These are phyloP conservation scores for Poecile montanus DNA, from an alignment of 2,797 vertebrate genomes.

Conservation along the genomic window DNA sequence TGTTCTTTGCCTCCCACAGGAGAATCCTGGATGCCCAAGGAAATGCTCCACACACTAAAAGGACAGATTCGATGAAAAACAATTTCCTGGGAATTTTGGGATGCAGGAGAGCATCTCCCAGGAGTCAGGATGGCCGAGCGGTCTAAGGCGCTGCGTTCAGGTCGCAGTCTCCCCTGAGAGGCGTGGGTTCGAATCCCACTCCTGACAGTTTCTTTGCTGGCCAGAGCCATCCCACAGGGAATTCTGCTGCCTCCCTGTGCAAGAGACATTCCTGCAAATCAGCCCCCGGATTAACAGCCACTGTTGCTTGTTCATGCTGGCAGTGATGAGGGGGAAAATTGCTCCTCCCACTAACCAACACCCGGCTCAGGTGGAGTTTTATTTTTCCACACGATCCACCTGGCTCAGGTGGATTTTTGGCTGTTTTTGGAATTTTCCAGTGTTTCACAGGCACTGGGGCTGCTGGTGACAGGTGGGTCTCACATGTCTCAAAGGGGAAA, in stretches of 20 bases:
- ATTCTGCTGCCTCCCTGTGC: neutral
- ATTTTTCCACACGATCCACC: neutral
- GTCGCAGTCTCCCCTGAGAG: constrained; percentile 78
- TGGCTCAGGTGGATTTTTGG: neutral
- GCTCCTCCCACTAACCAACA: fast-evolving
- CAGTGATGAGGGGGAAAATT: too few species aligned
- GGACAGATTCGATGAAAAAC: fast-evolving
- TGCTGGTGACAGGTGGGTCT: neutral
- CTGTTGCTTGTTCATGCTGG: fast-evolving
- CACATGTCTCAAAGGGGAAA: neutral
- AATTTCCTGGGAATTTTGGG: neutral
- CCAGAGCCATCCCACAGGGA: neutral
- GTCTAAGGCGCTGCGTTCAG: constrained; percentile 83
- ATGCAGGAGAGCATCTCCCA: fast-evolving
- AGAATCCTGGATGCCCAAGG: neutral
- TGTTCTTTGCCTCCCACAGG: neutral
- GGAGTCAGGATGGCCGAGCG: constrained; percentile 80
- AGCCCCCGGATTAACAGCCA: fast-evolving
- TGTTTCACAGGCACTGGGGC: neutral
- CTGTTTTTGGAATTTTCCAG: neutral
- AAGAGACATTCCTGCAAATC: too few species aligned
- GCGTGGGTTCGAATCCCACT: constrained; percentile 81
- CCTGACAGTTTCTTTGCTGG: constrained; percentile 38
- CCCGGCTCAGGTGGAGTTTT: fast-evolving
- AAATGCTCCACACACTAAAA: neutral